Evolutionary conservation across 2,888 invertebrate species (phyloP).

Genomic region (Uropetala carovei): DNA sequence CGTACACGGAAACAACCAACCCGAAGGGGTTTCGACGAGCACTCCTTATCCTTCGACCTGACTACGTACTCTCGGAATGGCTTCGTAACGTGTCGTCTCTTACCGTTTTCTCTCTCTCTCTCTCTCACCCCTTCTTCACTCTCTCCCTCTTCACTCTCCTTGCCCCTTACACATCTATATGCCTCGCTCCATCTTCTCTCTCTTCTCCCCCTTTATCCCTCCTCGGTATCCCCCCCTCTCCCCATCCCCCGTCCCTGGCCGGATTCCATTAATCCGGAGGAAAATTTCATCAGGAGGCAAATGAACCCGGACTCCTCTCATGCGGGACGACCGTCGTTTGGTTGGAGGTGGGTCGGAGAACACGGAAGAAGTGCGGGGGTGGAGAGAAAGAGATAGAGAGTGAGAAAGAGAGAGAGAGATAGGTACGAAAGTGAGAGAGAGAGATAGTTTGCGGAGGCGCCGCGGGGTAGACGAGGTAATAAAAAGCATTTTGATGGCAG

Average conservation of each 20-base stretch:
- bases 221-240: neutral
- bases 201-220: neutral
- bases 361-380: neutral
- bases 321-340: slow-evolving; percentile 52
- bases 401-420: neutral
- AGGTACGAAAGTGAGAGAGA: no score
- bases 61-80: neutral
- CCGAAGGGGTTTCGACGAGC: neutral
- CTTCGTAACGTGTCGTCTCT: neutral
- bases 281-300: slow-evolving; percentile 61
- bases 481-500: slow-evolving; percentile 43
- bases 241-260: neutral
- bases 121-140: neutral
- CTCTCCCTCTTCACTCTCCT: neutral
- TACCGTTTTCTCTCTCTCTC: neutral
- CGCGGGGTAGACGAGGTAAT: slow-evolving; percentile 40
- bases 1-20: neutral
- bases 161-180: neutral
- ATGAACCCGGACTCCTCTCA: slow-evolving; percentile 62
- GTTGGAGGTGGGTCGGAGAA: neutral
- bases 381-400: neutral
- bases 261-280: slow-evolving; percentile 59
- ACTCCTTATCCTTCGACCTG: neutral
- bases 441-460: neutral
- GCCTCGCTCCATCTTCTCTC: neutral